phyloP scores from a whole-genome alignment of 2,797 vertebrate species.

The Eleutherodactylus coqui region DNA sequence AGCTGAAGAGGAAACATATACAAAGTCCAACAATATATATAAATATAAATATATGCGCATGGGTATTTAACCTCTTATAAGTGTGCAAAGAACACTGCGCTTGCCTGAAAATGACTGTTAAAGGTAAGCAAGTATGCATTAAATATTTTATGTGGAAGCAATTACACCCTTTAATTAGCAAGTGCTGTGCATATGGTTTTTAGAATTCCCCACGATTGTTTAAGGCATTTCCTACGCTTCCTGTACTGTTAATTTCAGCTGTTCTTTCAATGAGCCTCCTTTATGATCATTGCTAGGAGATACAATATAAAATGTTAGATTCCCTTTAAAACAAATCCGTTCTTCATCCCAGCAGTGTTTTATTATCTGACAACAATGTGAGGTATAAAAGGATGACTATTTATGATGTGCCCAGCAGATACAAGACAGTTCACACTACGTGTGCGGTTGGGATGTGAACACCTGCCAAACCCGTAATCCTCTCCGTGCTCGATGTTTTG shows the following conservation, averaged over 20 bases:
- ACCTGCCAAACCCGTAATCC: conserved; percentile 55
- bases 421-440: conserved; percentile 2
- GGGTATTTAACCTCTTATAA: too few species aligned
- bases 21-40: too few species aligned
- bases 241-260: neutral
- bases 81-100: too few species aligned
- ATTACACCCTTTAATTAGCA: too few species aligned
- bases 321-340: neutral
- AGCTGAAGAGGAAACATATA: too few species aligned
- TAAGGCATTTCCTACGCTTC: neutral
- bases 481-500: conserved; percentile 40
- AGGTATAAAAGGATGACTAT: neutral
- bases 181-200: too few species aligned
- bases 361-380: neutral
- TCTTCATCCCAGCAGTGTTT: neutral
- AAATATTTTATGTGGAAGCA: too few species aligned
- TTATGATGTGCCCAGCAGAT: conserved; percentile 22
- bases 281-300: neutral
- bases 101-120: too few species aligned
- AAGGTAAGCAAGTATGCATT: too few species aligned
- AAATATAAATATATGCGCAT: too few species aligned
- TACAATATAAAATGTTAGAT: neutral
- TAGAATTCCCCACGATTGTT: neutral
- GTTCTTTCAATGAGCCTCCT: neutral
- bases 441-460: conserved; percentile 41